Conservation (phyloP, 2,888 invertebrate genomes). For the Mythimna loreyi region DNA sequence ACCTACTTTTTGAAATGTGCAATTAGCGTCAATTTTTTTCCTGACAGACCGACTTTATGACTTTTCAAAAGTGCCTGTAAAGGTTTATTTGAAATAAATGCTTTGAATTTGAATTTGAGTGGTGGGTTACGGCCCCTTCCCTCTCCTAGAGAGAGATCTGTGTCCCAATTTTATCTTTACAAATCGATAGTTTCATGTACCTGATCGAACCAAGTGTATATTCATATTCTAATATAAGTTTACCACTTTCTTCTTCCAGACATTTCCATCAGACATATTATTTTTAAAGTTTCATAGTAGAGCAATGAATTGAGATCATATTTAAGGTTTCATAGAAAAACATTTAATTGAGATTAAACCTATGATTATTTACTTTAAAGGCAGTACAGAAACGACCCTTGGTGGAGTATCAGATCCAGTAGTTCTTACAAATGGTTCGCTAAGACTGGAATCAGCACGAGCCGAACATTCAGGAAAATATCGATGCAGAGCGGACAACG, state of each 20-base stretch:
- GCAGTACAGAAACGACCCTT: slow-evolving; percentile 84
- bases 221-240: too few species aligned
- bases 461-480: slow-evolving; percentile 96
- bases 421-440: slow-evolving; percentile 92
- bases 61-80: too few species aligned
- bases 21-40: too few species aligned
- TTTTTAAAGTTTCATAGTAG: neutral
- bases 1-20: too few species aligned
- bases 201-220: too few species aligned
- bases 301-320: neutral
- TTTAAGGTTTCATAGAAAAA: neutral
- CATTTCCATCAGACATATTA: neutral
- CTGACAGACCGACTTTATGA: too few species aligned
- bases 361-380: slow-evolving; percentile 65
- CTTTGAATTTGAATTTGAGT: too few species aligned
- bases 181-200: too few species aligned
- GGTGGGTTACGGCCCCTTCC: too few species aligned
- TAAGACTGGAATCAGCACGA: slow-evolving; percentile 93
- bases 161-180: too few species aligned
- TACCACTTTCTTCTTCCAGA: neutral
- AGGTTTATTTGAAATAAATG: too few species aligned
- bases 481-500: slow-evolving; percentile 96
- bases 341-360: neutral
- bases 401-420: slow-evolving; percentile 87
- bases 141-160: too few species aligned